phyloP scores from a whole-genome alignment of 64 coral and sea anemone genomes.

The Pocillopora damicornis region DNA sequence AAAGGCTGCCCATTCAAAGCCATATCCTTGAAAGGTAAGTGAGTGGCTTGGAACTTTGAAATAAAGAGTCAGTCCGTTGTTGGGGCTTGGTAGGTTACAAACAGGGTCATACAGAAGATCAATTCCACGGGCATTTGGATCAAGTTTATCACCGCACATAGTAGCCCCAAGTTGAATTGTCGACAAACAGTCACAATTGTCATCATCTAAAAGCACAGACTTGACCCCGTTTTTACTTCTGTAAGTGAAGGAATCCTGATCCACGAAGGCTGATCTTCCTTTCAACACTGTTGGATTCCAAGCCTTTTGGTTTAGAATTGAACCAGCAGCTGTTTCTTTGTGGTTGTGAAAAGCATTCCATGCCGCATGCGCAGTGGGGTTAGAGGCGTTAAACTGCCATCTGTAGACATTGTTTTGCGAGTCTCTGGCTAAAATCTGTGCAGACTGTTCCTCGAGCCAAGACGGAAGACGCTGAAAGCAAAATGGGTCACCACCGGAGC shows the following conservation, averaged over 20 bases:
- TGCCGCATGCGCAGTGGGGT: conserved; percentile 1
- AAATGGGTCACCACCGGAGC: conserved; percentile 25
- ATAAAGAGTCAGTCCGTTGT: conserved; percentile 52
- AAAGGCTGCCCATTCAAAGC: conserved; percentile 49
- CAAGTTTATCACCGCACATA: conserved; percentile 15
- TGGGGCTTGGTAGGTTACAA: conserved; percentile 43
- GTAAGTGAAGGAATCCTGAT: conserved; percentile 67
- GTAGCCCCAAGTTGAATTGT: conserved; percentile 55
- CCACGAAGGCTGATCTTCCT: conserved; percentile 39
- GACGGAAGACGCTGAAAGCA: conserved; percentile 42
- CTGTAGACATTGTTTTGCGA: conserved; percentile 8
- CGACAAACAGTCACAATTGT: conserved; percentile 68
- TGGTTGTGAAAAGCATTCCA: conserved; percentile 20
- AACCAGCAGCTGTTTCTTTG: background rate
- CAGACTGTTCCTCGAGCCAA: conserved; percentile 28
- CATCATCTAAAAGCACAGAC: conserved; percentile 59
- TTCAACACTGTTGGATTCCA: background rate
- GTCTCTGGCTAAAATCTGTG: conserved; percentile 2
- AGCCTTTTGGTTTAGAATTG: background rate
- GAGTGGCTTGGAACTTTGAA: conserved; percentile 32
- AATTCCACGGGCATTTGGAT: conserved; percentile 38
- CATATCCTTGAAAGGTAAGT: conserved; percentile 48
- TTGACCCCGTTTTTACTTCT: conserved; percentile 36
- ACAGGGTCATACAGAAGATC: conserved; percentile 51
- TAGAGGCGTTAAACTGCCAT: conserved; percentile 19